Conservation (phyloP, 2,797 vertebrate species). For the Liasis olivaceus region DNA sequence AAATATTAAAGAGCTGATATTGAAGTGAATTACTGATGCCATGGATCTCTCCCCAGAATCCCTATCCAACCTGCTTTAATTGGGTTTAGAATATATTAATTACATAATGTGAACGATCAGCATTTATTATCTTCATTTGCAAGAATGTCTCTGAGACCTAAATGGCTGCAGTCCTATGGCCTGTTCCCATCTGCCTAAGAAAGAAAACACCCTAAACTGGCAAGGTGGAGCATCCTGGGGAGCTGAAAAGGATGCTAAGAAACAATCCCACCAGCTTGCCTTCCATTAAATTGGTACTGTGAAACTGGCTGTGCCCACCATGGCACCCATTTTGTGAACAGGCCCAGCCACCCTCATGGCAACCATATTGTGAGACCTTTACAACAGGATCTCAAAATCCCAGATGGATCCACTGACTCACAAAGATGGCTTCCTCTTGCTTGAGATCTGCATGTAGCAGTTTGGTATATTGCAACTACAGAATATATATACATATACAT, state of each 20-base stretch:
- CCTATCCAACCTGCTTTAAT: background rate
- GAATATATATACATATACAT: too few relatives aligned
- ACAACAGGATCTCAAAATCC: too few relatives aligned
- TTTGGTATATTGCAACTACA: background rate
- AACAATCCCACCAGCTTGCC: background rate
- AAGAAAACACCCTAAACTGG: background rate
- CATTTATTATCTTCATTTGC: background rate
- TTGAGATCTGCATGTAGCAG: background rate
- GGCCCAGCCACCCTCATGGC: background rate
- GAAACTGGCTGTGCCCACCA: background rate
- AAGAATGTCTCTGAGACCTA: background rate
- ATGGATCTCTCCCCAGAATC: background rate
- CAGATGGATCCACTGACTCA: background rate
- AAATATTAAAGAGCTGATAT: background rate
- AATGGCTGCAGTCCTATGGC: background rate
- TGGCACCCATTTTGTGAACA: background rate
- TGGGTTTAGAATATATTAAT: background rate
- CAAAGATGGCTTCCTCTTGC: background rate
- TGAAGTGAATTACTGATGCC: background rate
- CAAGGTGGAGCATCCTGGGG: background rate
- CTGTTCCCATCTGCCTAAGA: background rate
- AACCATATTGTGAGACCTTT: background rate
- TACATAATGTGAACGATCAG: background rate
- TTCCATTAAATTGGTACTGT: background rate
- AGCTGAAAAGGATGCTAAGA: background rate